A percentile compares a stretch with the other conserved stretches of the same genome.
Conservation (phyloP, 2,113 vertebrate species). For the Dryoscopus gambensis region DNA sequence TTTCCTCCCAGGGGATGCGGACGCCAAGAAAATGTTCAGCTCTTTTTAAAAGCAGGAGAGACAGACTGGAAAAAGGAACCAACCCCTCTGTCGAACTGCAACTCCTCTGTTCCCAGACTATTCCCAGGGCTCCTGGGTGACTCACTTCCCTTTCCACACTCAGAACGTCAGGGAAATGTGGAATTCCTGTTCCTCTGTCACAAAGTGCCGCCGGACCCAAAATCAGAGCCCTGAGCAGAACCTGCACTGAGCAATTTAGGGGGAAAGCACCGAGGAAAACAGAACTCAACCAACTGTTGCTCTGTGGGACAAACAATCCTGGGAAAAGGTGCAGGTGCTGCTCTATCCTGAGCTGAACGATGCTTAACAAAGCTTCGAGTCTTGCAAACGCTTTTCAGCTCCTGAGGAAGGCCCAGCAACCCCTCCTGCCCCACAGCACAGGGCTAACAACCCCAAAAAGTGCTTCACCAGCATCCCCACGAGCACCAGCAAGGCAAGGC, state of each 20-base stretch:
- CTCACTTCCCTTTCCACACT: not conserved
- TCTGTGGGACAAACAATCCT: not conserved
- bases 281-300: not conserved
- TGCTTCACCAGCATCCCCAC: not conserved
- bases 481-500: not conserved
- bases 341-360: not conserved
- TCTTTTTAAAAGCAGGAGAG: not conserved
- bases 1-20: not conserved
- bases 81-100: not conserved
- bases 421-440: not conserved
- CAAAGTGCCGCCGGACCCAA: not conserved
- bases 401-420: not conserved
- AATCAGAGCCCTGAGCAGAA: not conserved
- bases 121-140: conserved; percentile 8
- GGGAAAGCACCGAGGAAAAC: not conserved
- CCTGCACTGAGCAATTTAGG: not conserved
- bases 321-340: not conserved
- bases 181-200: not conserved
- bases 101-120: not conserved
- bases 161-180: not conserved
- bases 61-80: not conserved
- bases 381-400: not conserved
- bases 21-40: not conserved
- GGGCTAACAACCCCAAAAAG: not conserved
- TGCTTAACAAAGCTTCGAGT: not conserved